Conservation (phyloP, 2,888 invertebrate species). For the Elegia similella region DNA sequence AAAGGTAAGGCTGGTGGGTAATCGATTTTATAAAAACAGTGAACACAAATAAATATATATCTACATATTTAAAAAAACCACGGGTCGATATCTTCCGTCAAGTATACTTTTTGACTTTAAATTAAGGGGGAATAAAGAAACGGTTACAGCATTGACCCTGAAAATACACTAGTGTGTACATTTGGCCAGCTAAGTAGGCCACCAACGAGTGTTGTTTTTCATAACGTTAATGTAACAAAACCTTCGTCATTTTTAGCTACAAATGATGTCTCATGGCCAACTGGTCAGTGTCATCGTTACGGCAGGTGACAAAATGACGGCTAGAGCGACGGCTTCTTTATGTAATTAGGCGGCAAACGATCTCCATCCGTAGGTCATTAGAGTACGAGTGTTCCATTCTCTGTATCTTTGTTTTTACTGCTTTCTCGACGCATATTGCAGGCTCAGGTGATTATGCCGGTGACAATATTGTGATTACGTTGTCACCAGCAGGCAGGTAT, state of each 20-base stretch:
- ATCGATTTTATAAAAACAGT: too few relatives aligned
- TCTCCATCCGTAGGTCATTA: constrained; percentile 18
- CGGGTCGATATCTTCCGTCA: too few relatives aligned
- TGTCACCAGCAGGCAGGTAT: constrained; percentile 18
- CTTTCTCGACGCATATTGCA: constrained; percentile 21
- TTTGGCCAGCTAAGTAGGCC: background rate
- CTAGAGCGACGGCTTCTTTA: constrained; percentile 12
- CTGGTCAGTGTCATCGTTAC: constrained; percentile 18
- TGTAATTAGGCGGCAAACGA: constrained; percentile 18
- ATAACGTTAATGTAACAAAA: constrained; percentile 12
- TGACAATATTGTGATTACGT: constrained; percentile 24
- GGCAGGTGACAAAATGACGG: constrained; percentile 23
- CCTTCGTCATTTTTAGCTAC: constrained; percentile 24
- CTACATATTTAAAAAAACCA: too few relatives aligned
- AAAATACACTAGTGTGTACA: background rate
- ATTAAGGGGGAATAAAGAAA: too few relatives aligned
- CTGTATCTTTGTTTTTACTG: constrained; percentile 13
- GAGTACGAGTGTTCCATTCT: constrained; percentile 3
- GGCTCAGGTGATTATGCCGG: constrained; percentile 14
- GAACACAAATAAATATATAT: too few relatives aligned
- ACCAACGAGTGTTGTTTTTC: background rate
- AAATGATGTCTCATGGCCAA: constrained; percentile 22
- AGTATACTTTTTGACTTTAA: too few relatives aligned
- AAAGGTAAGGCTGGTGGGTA: too few relatives aligned
- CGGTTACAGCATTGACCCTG: background rate